These are phyloP conservation scores for Thrips palmi DNA, from an alignment of 1,140 invertebrate genomes.

Conservation along the genomic window DNA sequence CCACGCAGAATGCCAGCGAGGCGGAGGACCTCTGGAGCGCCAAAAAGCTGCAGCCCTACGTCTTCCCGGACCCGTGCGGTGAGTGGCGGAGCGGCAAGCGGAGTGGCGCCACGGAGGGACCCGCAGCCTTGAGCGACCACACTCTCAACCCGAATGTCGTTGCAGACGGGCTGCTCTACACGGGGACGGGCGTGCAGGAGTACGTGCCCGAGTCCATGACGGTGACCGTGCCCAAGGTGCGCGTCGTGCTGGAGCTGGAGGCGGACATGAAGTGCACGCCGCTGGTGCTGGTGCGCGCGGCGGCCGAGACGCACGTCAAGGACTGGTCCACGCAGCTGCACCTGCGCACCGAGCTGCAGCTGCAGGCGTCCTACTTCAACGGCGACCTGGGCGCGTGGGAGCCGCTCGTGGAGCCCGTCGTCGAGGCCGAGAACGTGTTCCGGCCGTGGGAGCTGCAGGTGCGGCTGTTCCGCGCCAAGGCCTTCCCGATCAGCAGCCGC, in stretches of 20 bases:
- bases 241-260: constrained; percentile 37
- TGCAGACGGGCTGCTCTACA: constrained; percentile 21
- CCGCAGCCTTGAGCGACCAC: constrained; percentile 21
- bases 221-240: constrained; percentile 30
- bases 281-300: constrained; percentile 30
- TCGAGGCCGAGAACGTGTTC: constrained; percentile 43
- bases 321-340: constrained; percentile 43
- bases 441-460: constrained; percentile 53
- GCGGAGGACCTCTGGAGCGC: constrained; percentile 54
- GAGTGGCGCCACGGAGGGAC: constrained; percentile 19
- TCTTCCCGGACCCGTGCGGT: constrained; percentile 23
- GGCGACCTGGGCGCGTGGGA: constrained; percentile 55
- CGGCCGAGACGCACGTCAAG: constrained; percentile 33
- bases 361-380: constrained; percentile 58
- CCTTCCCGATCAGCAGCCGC: constrained; percentile 34
- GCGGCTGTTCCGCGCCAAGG: constrained; percentile 33
- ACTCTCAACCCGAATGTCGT: constrained; percentile 12
- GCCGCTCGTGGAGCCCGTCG: constrained; percentile 54
- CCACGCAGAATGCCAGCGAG: constrained; percentile 19
- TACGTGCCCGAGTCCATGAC: constrained; percentile 33
- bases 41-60: constrained; percentile 33
- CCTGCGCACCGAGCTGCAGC: constrained; percentile 25
- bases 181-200: too few species aligned
- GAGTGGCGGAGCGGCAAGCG: constrained; percentile 13
- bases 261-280: constrained; percentile 25